Conservation (phyloP, 2,888 invertebrate species). For the Myathropa florea region DNA sequence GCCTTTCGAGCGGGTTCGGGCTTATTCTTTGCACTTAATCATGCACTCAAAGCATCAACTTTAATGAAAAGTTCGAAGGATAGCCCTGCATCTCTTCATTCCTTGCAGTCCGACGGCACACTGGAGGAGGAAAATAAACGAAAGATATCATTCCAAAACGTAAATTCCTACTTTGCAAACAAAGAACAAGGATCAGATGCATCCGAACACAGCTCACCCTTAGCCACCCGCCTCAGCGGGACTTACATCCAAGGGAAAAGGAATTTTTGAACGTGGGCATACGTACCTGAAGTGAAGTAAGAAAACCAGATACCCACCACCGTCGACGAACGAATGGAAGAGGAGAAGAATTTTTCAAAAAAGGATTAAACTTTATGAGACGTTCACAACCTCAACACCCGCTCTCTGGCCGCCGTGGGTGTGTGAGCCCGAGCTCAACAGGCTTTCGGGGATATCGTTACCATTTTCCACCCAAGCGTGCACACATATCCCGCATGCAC, state of each 20-base stretch:
- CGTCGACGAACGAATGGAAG: background rate
- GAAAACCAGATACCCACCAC: constrained; percentile 4
- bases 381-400: constrained; percentile 42
- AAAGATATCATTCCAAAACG: constrained; percentile 39
- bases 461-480: constrained; percentile 23
- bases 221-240: background rate
- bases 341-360: constrained; percentile 42
- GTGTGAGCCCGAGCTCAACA: constrained; percentile 27
- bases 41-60: background rate
- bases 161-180: constrained; percentile 42
- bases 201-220: constrained; percentile 26
- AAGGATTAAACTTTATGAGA: constrained; percentile 68
- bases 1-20: background rate
- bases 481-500: background rate
- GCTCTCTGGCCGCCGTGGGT: background rate
- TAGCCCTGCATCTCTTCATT: background rate
- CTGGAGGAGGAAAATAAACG: constrained; percentile 3
- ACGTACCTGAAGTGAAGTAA: constrained; percentile 51
- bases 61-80: background rate
- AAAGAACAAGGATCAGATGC: constrained; percentile 58
- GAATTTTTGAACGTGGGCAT: constrained; percentile 48
- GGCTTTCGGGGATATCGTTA: constrained; percentile 7
- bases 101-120: background rate
- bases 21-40: background rate
- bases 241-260: constrained; percentile 36